Base-by-base conservation (phyloP, 2,797 vertebrate genomes). In the Sebastolobus alascanus region DNA sequence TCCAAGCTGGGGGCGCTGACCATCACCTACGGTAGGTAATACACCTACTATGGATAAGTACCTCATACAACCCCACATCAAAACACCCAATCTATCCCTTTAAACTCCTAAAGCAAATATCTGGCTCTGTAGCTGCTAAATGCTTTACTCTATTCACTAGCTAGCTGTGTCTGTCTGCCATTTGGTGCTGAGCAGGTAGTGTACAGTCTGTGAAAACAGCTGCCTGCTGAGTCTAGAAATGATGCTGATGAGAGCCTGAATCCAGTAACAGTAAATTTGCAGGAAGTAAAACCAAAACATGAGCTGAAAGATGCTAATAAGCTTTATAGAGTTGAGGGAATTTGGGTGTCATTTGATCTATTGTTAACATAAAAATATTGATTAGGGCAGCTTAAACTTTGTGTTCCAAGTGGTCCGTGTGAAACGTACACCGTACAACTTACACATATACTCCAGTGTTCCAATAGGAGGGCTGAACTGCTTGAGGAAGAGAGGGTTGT, bases 391-490 rank as follows among this genome's bases (percentile, higher is more conserved):
- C 31, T 56, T 27, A 27, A 14, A 46, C 38, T 35, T 37, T 3
- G 9, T 22, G 68, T 11, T 18, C 18, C 10, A 10, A 20, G 10
- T 8, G 16, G 9, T 54, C 25, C 22, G 11, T 33, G 20, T 35
- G 27, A 22, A 35, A 29, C 4, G 8, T 43, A 43, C 40, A 43
- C 40, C 14, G 40, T 43, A 43, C 40, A 43, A 43, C 97, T 97
- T 95, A 99, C 99, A 97, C 97, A 98, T 99, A 81, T 97, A 98
- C 92, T 99, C 98, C 88, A 98, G 92, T 0, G 98, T 99, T 88
- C 98, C 98, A 0, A 97, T 94, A 6, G 97, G 97, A 68, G 96
- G 96, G 71, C 94, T 97, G 77, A 98, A 97, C 79, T 97, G 97
- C 83, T 96, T 96, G 89, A 99, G 96, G 85, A 98, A 97, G 2